Conservation (phyloP, 2,797 vertebrate genomes). For the Eulemur coronatus region DNA sequence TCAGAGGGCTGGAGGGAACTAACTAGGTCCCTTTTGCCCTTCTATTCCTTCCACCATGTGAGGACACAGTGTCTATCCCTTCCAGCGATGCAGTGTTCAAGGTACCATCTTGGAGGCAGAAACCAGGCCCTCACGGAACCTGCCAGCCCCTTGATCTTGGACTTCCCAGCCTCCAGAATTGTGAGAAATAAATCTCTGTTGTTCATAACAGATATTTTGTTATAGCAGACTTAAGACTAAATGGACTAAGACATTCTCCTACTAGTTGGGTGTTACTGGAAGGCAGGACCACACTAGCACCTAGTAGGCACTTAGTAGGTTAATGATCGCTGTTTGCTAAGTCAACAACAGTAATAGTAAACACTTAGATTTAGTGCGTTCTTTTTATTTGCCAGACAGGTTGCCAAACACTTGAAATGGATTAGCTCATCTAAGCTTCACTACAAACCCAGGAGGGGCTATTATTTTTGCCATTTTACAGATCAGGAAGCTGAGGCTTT, state of each 20-base stretch:
- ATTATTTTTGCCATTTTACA: constrained; percentile 33
- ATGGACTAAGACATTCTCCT: not conserved
- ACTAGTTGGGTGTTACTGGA: not conserved
- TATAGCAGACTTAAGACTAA: not conserved
- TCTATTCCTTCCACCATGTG: not conserved
- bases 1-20: not conserved
- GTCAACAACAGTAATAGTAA: not conserved
- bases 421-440: not conserved
- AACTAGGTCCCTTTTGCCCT: not conserved
- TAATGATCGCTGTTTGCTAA: not conserved
- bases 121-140: not conserved
- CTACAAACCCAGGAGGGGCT: not conserved
- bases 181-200: not conserved
- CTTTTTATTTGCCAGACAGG: not conserved
- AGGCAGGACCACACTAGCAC: not conserved
- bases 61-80: not conserved
- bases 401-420: not conserved
- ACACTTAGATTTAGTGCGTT: not conserved
- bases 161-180: not conserved
- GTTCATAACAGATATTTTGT: not conserved
- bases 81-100: not conserved
- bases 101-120: not conserved
- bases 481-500: constrained; percentile 53
- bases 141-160: not conserved
- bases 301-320: not conserved